Evolutionary conservation across 2,113 vertebrate genomes (phyloP), one percentile per base, ranked within the genome.

Genomic region (Cettia cetti): DNA sequence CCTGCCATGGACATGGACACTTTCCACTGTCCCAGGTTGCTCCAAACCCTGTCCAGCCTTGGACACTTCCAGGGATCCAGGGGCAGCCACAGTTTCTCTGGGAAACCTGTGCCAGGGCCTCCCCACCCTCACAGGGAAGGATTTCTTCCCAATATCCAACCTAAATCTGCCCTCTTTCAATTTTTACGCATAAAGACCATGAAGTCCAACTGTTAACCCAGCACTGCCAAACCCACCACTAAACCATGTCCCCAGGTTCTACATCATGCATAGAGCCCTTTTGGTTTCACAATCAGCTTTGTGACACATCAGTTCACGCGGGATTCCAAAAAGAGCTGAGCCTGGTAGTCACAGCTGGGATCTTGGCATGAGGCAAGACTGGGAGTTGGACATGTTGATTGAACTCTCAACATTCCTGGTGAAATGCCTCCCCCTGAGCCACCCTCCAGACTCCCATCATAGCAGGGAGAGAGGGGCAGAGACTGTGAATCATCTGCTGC

Each of bases 1-100:
- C 24, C 5, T 75, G 17, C 9, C 5, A 1, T 40, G 30, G 45
- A 0, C 45, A 53, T n/a, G 30, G n/a, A 76, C 61, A 54, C 2
- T 4, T 76, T 6, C 78, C 47, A 35, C 11, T 11, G 2, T 0
- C 11, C 39, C 40, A 76, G 6, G 2, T 1, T 47, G 14, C 0
- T 68, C 40, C 61, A 60, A 47, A 24, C 11, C 13, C 16, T 0
- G 0, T 26, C 69, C n/a, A 75, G 2, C 30, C 28, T 35, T 21
- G 53, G n/a, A 31, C 39, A 47, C 4, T 60, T 9, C 39, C 45
- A 75, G 39, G 69, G 33, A 30, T 66, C 9, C 27, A 33, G 39
- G 7, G 11, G 13, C 45, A 75, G 39, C 39, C 45, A 52, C 33
- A 82, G 23, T n/a, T 75, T 45, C 69, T 40, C 53, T 53, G 53